Evolutionary conservation across 2,888 invertebrate genomes (phyloP), one percentile per base, ranked within the genome.

Genomic region (Aethes cnicana): DNA sequence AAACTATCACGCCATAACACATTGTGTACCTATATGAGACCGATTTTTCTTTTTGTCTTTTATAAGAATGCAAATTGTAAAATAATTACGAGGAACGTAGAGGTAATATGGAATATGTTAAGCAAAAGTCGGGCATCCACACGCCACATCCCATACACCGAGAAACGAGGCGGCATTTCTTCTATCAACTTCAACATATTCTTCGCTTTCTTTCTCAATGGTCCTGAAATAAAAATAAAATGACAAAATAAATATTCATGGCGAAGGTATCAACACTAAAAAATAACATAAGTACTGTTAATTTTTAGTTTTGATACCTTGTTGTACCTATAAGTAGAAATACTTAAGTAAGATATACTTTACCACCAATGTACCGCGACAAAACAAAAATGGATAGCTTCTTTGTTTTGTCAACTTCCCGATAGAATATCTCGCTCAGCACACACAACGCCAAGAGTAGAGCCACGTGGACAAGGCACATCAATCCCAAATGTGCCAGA

Each of bases 121-220:
- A 39, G 37, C 11, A 47, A 4, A 55, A 56, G 12, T 2, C 47
- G 36, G 6, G 47, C 58, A 2, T 59, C 42, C 43, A 61, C 21
- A 0, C 47, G 32, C 54, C 59, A 62, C 61, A 63, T 62, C 28
- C 56, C 60, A 37, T 60, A 60, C 4, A 63, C 49, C 0, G 59
- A 60, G 26, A 60, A 58, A 11, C 60, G 56, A 0, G 79, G 79
- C 1, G 83, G 78, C 1, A 64, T 69, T 28, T 79, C 75, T 42
- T 82, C 75, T 39, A 47, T 28, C 16, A 37, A 11, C 21, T 47
- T 28, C 6, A 47, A 8, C 28, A 47, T 47, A 26, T 26, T 35
- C 26, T 46, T 46, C 17, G 36, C 26, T 46, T 46, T 46, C 7
- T 11, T 18, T 28, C 46, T 59, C 12, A 81, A 20, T 4, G 20